Evolutionary conservation across 1,140 invertebrate genomes (phyloP), one percentile per base, ranked within the genome.

Genomic region (Vanessa tameamea): DNA sequence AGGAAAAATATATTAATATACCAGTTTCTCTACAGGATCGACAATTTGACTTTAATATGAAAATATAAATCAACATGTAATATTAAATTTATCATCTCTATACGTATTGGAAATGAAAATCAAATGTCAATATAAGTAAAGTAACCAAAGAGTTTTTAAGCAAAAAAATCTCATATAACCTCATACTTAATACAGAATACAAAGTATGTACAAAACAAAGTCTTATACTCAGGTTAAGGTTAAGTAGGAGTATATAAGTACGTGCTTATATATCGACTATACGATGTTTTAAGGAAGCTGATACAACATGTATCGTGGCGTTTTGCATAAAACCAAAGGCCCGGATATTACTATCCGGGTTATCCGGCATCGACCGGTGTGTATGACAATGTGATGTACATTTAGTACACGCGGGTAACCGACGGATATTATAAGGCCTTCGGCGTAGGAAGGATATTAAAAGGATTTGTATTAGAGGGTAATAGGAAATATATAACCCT

Each of bases 311-410:
- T 69, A 69, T 63, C 47, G 47, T n/a, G 68, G 47, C 71, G 68
- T 64, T 73, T 73, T 73, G 76, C 63, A 75, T 75, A 71, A 70
- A 70, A 72, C 70, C 68, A 68, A 73, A 67, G 61, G 71, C 79
- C 51, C 84, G 86, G 86, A 87, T 86, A 87, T 87, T 86, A 80
- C 78, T 75, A 80, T 75, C 75, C 68, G 71, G 75, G 78, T 82
- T 82, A 87, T 85, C 82, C 82, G 78, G 80, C 71, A 63, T 69
- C 68, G 72, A 86, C 83, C 74, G 72, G 77, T 76, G 76, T 82
- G 74, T 80, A 69, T 78, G 78, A 80, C 74, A 79, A 79, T 80
- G 78, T 79, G 77, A 79, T 72, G 72, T 73, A 80, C 73, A 80
- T 69, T 69, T 75, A 75, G 63, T 74, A 75, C 69, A 23, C 67